Evolutionary conservation across 2,888 invertebrate genomes (phyloP).

Genomic region (Hartigia nigra): DNA sequence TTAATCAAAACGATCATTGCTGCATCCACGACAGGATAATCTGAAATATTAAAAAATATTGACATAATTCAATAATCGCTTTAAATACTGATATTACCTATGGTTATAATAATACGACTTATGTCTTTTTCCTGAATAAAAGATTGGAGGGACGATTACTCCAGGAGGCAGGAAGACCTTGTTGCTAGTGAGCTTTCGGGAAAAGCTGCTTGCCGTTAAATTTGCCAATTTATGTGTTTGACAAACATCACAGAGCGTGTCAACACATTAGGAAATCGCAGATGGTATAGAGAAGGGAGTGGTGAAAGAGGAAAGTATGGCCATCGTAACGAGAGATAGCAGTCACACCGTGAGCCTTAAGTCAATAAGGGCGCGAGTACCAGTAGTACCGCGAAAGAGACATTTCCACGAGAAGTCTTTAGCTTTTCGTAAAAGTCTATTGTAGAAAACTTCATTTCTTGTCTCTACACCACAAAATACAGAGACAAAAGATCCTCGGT

Average conservation of each 20-base stretch:
- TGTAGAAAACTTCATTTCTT: not conserved
- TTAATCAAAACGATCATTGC: not conserved
- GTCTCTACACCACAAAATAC: not conserved
- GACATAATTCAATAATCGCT: not conserved
- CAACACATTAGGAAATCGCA: conserved; percentile 42
- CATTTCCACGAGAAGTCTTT: not conserved
- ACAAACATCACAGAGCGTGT: conserved; percentile 39
- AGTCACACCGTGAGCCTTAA: not conserved
- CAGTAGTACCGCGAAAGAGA: not conserved
- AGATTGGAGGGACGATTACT: not conserved
- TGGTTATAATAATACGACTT: not conserved
- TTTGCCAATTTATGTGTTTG: conserved; percentile 47
- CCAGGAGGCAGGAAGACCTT: not conserved
- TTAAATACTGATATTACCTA: not conserved
- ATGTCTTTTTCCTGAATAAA: not conserved
- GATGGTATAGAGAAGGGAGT: not conserved
- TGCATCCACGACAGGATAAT: not conserved
- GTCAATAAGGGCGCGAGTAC: not conserved
- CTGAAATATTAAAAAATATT: not conserved
- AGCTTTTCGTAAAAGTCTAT: not conserved
- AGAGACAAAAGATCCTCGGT: not conserved
- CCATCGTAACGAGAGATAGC: not conserved
- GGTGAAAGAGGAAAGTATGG: not conserved
- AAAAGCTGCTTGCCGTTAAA: conserved; percentile 30
- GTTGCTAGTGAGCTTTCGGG: not conserved